Percentiles rank a stretch among this genome's conserved stretches.
Conservation (phyloP, 2,797 vertebrate genomes). For the Atherinosoma microstoma region DNA sequence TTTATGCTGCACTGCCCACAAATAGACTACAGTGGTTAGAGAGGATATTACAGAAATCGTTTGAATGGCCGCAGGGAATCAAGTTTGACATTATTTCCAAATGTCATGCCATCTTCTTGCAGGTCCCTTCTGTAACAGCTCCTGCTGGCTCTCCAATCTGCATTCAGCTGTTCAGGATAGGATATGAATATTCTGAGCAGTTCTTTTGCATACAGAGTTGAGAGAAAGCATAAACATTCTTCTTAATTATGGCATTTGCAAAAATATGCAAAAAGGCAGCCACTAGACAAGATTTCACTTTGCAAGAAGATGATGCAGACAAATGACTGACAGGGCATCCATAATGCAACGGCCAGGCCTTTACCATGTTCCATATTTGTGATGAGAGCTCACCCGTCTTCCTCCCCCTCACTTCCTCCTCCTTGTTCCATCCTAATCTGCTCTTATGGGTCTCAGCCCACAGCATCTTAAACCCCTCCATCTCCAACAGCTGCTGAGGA, state of each 20-base stretch:
- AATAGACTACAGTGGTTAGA: slow-evolving; percentile 42
- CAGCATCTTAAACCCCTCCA: slow-evolving; percentile 73
- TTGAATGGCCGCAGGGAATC: slow-evolving; percentile 49
- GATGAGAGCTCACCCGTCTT: slow-evolving; percentile 40
- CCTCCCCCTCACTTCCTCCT: slow-evolving; percentile 45
- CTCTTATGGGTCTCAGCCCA: slow-evolving; percentile 74
- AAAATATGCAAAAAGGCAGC: slow-evolving; percentile 35
- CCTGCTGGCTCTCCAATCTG: slow-evolving; percentile 58
- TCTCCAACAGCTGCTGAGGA: slow-evolving; percentile 79
- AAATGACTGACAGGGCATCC: slow-evolving; percentile 53
- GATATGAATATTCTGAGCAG: slow-evolving; percentile 69
- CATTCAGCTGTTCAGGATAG: slow-evolving; percentile 68
- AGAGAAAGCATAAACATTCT: slow-evolving; percentile 15
- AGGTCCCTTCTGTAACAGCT: slow-evolving; percentile 48
- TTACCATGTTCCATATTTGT: slow-evolving; percentile 54
- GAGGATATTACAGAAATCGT: slow-evolving; percentile 47
- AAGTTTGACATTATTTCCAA: slow-evolving; percentile 62
- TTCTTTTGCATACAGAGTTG: slow-evolving; percentile 46
- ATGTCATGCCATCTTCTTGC: slow-evolving; percentile 52
- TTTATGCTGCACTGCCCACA: slow-evolving; percentile 33
- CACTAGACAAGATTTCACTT: slow-evolving; percentile 27
- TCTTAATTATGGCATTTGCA: slow-evolving; percentile 50
- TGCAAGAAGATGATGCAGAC: slow-evolving; percentile 19
- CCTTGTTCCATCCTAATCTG: slow-evolving; percentile 74
- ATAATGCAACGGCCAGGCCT: slow-evolving; percentile 28